These are phyloP conservation scores for Dicrostonyx torquatus DNA, from an alignment of 2,797 vertebrate species.

Conservation along the genomic window DNA sequence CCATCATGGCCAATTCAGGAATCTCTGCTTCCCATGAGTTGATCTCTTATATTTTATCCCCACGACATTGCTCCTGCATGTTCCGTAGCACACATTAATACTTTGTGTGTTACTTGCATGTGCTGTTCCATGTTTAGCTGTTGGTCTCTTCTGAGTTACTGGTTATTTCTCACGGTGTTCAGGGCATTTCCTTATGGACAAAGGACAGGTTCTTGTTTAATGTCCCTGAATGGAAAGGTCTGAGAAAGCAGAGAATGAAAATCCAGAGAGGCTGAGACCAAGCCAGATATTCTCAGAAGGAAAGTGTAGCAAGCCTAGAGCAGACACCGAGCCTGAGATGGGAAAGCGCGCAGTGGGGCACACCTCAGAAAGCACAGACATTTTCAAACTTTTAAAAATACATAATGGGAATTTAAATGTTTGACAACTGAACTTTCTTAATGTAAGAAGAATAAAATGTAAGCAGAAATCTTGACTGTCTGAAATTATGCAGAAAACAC, in stretches of 20 bases:
- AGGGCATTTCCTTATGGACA: neutral
- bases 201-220: neutral
- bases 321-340: neutral
- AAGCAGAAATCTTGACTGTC: neutral
- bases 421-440: neutral
- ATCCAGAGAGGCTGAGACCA: neutral
- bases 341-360: neutral
- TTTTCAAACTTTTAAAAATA: constrained; percentile 39
- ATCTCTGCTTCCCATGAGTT: neutral
- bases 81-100: neutral
- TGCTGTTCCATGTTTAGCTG: neutral
- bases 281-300: neutral
- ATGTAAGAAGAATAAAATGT: neutral
- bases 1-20: neutral
- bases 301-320: neutral
- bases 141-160: neutral
- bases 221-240: neutral
- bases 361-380: neutral
- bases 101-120: neutral
- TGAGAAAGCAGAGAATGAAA: neutral
- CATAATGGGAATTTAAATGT: neutral
- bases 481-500: neutral
- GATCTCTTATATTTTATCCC: neutral
- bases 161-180: neutral
- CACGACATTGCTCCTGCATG: neutral